phyloP scores from a whole-genome alignment of 1,140 invertebrate genomes.

The Potamilus streckersoni region DNA sequence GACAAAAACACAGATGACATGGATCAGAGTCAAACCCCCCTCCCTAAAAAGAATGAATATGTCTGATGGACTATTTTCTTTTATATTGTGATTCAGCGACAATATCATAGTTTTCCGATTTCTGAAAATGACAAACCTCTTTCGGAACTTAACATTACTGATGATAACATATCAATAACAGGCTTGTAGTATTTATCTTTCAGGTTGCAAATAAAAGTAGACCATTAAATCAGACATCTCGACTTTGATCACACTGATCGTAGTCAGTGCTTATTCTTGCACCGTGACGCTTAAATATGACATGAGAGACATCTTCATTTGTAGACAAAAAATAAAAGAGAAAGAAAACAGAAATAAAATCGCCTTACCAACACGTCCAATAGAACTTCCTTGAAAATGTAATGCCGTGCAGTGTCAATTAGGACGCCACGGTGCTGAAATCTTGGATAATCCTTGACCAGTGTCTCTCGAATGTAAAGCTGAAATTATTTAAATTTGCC shows the following conservation, averaged over 20 bases:
- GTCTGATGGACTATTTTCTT: too few species aligned
- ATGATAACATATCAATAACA: too few species aligned
- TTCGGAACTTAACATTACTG: too few species aligned
- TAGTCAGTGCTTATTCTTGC: not conserved
- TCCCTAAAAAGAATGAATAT: too few species aligned
- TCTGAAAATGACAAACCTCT: too few species aligned
- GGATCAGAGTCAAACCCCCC: too few species aligned
- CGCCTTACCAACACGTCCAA: conserved; percentile 26
- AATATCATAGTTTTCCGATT: too few species aligned
- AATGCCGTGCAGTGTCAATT: conserved; percentile 69
- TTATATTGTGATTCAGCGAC: too few species aligned
- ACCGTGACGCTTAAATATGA: too few species aligned
- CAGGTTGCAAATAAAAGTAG: too few species aligned
- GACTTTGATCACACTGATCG: not conserved
- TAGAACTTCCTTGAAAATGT: conserved; percentile 44
- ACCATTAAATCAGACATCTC: not conserved
- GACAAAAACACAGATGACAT: too few species aligned
- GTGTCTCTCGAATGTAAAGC: conserved; percentile 41
- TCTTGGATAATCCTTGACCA: conserved; percentile 49
- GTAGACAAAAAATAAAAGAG: not conserved
- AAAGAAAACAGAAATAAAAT: not conserved
- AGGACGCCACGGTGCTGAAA: conserved; percentile 68
- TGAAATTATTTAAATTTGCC: conserved; percentile 7
- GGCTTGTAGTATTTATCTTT: too few species aligned
- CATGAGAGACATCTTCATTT: not conserved